Percentiles rank a stretch among this genome's conserved stretches.
These are phyloP conservation scores for Cenopis cana DNA, from an alignment of 2,888 invertebrate genomes.

Conservation along the genomic window DNA sequence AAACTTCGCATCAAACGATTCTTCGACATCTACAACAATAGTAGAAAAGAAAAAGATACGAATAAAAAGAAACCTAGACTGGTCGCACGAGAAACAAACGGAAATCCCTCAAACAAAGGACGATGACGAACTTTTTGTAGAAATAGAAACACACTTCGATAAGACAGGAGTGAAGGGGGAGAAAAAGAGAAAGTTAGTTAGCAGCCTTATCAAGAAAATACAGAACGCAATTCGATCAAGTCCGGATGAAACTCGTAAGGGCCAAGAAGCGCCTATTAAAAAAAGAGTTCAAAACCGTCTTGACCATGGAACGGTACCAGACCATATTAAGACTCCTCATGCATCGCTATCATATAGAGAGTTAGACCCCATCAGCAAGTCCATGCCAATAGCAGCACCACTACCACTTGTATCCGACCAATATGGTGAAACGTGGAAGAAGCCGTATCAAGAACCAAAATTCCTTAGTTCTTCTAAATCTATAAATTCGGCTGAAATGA, in stretches of 20 bases:
- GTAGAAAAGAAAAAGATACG: constrained; percentile 52
- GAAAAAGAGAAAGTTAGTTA: constrained; percentile 70
- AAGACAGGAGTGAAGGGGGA: constrained; percentile 71
- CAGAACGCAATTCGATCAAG: constrained; percentile 69
- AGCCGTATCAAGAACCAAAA: constrained; percentile 54
- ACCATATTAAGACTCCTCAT: neutral
- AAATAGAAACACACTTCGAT: constrained; percentile 79
- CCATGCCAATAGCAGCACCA: constrained; percentile 46
- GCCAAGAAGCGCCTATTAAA: constrained; percentile 61
- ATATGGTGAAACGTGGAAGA: constrained; percentile 59
- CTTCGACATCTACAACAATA: constrained; percentile 35
- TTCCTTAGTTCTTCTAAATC: constrained; percentile 62
- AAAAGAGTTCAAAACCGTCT: constrained; percentile 70
- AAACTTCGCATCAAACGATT: constrained; percentile 45
- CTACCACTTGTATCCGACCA: constrained; percentile 54
- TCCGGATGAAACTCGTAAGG: constrained; percentile 49
- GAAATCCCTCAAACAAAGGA: constrained; percentile 50
- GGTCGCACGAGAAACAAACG: constrained; percentile 55
- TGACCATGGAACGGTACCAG: constrained; percentile 48
- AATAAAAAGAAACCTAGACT: constrained; percentile 67
- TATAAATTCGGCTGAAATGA: constrained; percentile 71
- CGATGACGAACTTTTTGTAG: constrained; percentile 74
- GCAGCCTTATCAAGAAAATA: constrained; percentile 71
- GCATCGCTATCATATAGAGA: constrained; percentile 55
- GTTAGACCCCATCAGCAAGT: constrained; percentile 65